phyloP scores from a whole-genome alignment of 2,888 invertebrate species.

The Pseudococcus viburni region DNA sequence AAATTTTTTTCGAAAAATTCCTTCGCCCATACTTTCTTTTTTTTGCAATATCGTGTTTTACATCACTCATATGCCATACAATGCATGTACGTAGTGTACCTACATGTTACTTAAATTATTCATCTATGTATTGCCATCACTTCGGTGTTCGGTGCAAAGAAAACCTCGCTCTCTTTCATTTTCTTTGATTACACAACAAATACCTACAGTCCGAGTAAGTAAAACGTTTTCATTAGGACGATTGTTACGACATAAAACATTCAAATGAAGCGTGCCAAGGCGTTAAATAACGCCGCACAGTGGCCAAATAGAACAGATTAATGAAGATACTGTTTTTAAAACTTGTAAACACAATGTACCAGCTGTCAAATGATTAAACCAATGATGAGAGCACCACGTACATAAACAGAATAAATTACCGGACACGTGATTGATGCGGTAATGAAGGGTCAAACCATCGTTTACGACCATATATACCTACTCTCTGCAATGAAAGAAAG shows the following conservation, averaged over 20 bases:
- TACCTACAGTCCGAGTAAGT: conserved; percentile 13
- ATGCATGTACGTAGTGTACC: not conserved
- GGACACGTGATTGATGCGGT: conserved; percentile 41
- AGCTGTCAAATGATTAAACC: conserved; percentile 57
- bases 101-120: conserved; percentile 7
- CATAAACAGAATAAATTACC: conserved; percentile 62
- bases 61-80: not conserved
- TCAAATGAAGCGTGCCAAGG: conserved; percentile 61
- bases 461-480: not conserved
- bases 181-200: conserved; percentile 49
- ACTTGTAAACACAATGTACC: conserved; percentile 60
- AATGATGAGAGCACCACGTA: conserved; percentile 37
- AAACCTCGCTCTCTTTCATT: conserved; percentile 52
- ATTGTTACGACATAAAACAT: conserved; percentile 57
- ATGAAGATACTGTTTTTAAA: conserved; percentile 62
- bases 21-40: not conserved
- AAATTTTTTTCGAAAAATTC: not conserved
- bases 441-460: conserved; percentile 46
- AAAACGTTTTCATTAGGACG: conserved; percentile 53
- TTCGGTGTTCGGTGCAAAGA: not conserved
- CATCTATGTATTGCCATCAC: conserved; percentile 19
- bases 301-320: conserved; percentile 60
- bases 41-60: conserved; percentile 23
- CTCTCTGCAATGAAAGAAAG: conserved; percentile 3
- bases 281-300: conserved; percentile 51